Base-by-base conservation (phyloP, 2,113 vertebrate species). In the Anas platyrhynchos region DNA sequence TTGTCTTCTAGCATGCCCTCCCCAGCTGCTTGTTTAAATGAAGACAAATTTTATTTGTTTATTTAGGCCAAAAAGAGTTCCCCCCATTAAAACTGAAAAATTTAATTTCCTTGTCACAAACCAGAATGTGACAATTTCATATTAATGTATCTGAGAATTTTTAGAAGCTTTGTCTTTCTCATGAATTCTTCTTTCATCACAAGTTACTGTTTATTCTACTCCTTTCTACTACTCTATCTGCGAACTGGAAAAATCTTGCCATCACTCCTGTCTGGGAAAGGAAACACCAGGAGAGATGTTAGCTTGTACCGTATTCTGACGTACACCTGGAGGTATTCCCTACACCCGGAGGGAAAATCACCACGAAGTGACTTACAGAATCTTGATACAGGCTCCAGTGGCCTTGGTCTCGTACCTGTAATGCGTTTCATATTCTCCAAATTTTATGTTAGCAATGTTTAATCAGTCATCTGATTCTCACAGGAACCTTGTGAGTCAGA, bases 381-480 rank as follows among this genome's bases (percentile, higher is more conserved):
- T 15, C 8, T 34, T 9, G 31, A 63, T 18, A n/a, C 16, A 75
- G 34, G 20, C 2, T 2, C 3, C 0, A 0, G 43, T 1, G 22
- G 56, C 62, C 26, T 93, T 93, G 75, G 59, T 71, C 36, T 81
- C 36, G 43, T 16, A 54, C 58, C 6, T 38, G 11, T 68, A 63
- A 71, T 3, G 17, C 29, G 34, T 50, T 7, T 41, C 5, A 8
- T 63, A 34, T 25, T 20, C 38, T 77, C 36, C n/a, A 29, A 48
- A 2, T 78, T 85, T 75, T 65, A 75, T 21, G 32, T 48, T 13
- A 93, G 38, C 54, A 80, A 23, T 65, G 55, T 29, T 92, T 50
- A 86, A 18, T 16, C 32, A 84, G 68, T 88, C 88, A 84, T 32
- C 61, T 46, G 52, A 34, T 56, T 91, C 79, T 91, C 85, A 52